Evolutionary conservation across 2,113 vertebrate species (phyloP), one percentile per base, ranked within the genome.

Genomic region (Gambusia affinis): DNA sequence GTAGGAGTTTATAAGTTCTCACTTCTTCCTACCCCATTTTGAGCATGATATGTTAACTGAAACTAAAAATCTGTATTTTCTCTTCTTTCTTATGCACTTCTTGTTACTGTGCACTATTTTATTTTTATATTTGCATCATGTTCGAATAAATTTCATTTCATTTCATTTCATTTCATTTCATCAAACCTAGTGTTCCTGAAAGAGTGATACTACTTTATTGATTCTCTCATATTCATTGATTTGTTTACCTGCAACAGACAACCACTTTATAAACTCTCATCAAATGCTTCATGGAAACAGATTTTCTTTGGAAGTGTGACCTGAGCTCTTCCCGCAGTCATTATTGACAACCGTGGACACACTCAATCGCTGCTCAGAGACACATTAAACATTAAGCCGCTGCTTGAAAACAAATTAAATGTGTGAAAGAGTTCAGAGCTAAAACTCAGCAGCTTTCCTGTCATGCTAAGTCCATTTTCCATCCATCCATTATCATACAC

Each of bases 171-270:
- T n/a, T n/a, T n/a, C n/a, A n/a, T n/a, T n/a, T n/a, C n/a, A n/a
- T 70, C 61, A 60, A 60, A 82, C 47, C 75, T 29, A 4, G 61
- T 73, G 29, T 35, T 5, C 1, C 27, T 72, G 31, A 37, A 67
- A 64, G 15, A 51, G 64, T 68, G 51, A 70, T 8, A 54, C 66
- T 64, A n/a, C 37, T 60, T 76, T 42, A 86, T 84, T 65, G 73
- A 86, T 79, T 70, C 70, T 54, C 79, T 83, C 70, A 67, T 81
- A 78, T 69, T 70, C 60, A 88, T 89, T 75, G 86, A 89, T 88
- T 82, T 86, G 82, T 88, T 82, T 83, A 77, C 80, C 68, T 74
- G 72, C 64, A 70, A 63, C 61, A 84, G 75, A 57, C 51, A 11
- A 8, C 67, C 30, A 63, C 63, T 89, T 77, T 63, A 86, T 89